phyloP scores from a whole-genome alignment of 2,888 invertebrate genomes.

The Drosophila hamatofila region DNA sequence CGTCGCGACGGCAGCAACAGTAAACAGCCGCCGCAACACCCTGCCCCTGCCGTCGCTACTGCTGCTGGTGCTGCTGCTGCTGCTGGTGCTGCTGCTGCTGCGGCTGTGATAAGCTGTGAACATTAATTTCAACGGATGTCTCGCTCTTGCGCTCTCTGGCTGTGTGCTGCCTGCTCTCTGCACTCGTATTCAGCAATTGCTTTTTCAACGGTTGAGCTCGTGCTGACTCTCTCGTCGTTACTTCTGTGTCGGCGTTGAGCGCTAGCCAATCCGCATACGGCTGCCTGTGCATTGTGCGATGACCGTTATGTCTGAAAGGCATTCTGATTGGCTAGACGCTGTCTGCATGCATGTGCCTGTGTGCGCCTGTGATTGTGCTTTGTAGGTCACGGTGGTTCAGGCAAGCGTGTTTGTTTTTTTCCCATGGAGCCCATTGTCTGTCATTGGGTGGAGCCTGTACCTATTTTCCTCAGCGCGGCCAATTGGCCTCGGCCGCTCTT shows the following conservation, averaged over 20 bases:
- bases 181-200: constrained; percentile 51
- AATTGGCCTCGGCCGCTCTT: constrained; percentile 43
- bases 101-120: constrained; percentile 39
- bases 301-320: constrained; percentile 24
- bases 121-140: constrained; percentile 3
- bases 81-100: constrained; percentile 6
- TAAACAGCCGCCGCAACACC: constrained; percentile 6
- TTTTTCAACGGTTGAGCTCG: constrained; percentile 19
- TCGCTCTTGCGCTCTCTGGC: constrained; percentile 8
- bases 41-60: constrained; percentile 13
- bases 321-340: constrained; percentile 37
- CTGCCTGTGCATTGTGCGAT: constrained; percentile 25
- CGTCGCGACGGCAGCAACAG: constrained; percentile 25
- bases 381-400: constrained; percentile 57
- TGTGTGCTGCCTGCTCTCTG: constrained; percentile 14
- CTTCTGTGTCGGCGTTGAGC: constrained; percentile 38
- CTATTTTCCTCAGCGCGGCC: constrained; percentile 24
- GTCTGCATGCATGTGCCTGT: constrained; percentile 1
- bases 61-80: constrained; percentile 7
- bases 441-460: constrained; percentile 56
- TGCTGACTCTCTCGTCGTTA: constrained; percentile 27
- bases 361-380: constrained; percentile 10
- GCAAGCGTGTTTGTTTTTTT: constrained; percentile 12
- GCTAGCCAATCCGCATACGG: constrained; percentile 37
- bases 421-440: constrained; percentile 18